Evolutionary conservation across 2,888 invertebrate species (phyloP), one percentile per base, ranked within the genome.

Genomic region (Sicus ferrugineus): DNA sequence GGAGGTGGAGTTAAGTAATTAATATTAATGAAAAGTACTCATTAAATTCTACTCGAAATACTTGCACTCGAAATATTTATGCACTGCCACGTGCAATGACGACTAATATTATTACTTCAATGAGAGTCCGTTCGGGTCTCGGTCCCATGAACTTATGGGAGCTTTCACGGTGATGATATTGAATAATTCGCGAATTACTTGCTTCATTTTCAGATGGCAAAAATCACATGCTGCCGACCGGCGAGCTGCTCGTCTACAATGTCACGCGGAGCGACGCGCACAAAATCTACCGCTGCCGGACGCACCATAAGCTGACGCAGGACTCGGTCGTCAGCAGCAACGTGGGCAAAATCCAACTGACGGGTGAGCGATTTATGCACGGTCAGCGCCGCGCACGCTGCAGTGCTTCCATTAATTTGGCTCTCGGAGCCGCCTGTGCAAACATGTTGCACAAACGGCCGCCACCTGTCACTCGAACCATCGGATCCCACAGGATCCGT

Each of bases 191-290:
- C 23, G 19, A 11, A 34, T 59, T 11, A 16, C 54, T 26, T 54
- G 54, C 28, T 54, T n/a, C 42, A 34, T 5, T 63, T 67, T 48
- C 67, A 88, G 88, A 88, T 83, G 88, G 88, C 56, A 88, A 88
- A 83, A 87, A 87, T 82, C 88, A 88, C 75, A 88, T 90, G 85
- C 84, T 89, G 54, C 86, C 87, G 42, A 87, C 87, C 59, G 90
- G 90, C 11, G 89, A 89, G 76, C 83, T 90, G 70, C 86, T 90
- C 82, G 87, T 90, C 72, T 87, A 89, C 75, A 88, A 89, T 79
- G 87, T 90, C 73, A 86, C 88, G 72, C 86, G 87, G 74, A 83
- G 81, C 73, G 90, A 90, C 83, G 87, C 87, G 21, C 86, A 87
- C 75, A 86, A 87, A 78, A 86, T 87, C 74, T 90, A 88, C 81